A percentile compares a stretch with the other conserved stretches of the same genome.
Conservation (phyloP, 1,140 invertebrate genomes). For the Caenorhabditis brenneri region DNA sequence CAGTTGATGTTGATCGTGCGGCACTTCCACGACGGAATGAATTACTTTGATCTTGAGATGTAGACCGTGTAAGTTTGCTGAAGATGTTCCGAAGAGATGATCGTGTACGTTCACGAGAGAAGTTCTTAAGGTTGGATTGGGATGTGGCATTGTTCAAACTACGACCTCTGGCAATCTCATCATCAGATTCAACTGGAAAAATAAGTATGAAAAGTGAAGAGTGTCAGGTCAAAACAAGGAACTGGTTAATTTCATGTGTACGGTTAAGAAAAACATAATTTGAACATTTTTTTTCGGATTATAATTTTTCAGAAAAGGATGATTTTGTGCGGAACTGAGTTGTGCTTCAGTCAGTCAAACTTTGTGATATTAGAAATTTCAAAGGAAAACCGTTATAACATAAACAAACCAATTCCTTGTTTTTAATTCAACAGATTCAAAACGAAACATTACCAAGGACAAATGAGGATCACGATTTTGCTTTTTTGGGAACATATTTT, state of each 20-base stretch:
- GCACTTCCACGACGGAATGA: conserved; percentile 71
- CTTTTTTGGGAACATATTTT: background rate
- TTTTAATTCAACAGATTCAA: background rate
- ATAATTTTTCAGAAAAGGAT: no score
- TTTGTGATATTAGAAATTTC: no score
- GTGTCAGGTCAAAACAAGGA: background rate
- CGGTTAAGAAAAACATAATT: no score
- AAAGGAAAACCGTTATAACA: no score
- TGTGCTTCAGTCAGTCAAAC: no score
- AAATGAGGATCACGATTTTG: background rate
- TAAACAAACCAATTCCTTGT: background rate
- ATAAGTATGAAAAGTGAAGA: background rate
- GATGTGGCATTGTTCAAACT: conserved; percentile 46
- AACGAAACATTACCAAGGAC: conserved; percentile 18
- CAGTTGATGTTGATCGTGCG: conserved; percentile 79
- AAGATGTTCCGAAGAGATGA: conserved; percentile 65
- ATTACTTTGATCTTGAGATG: conserved; percentile 77
- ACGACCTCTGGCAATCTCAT: conserved; percentile 61
- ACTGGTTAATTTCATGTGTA: conserved; percentile 10
- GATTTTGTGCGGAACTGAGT: no score
- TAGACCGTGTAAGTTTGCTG: conserved; percentile 77
- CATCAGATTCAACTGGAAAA: conserved; percentile 66
- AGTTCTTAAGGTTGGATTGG: conserved; percentile 53
- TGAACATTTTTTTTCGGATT: no score
- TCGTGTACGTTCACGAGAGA: conserved; percentile 65